phyloP scores from a whole-genome alignment of 2,113 vertebrate species.

The Syngnathoides biaculeatus region DNA sequence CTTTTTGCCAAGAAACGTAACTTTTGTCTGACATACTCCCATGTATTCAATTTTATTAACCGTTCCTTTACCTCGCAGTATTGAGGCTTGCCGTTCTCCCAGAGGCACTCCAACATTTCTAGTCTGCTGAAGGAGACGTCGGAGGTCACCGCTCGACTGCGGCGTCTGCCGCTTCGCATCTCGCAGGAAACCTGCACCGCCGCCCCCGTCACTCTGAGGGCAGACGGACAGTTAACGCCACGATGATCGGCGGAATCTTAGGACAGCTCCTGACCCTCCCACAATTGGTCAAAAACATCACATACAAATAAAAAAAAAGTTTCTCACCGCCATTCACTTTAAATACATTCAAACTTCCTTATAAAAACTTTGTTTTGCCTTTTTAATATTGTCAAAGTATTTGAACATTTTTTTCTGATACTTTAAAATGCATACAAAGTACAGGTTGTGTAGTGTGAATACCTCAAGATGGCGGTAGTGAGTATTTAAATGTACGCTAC shows the following conservation, averaged over 20 bases:
- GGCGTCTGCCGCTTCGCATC: conserved; percentile 67
- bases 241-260: neutral
- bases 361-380: neutral
- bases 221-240: neutral
- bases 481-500: too few relatives aligned
- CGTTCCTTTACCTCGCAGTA: conserved; percentile 79
- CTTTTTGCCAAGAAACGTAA: neutral
- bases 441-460: too few relatives aligned
- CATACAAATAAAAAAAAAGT: neutral
- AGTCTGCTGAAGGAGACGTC: conserved; percentile 84
- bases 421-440: too few relatives aligned
- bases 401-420: too few relatives aligned
- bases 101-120: conserved; percentile 85
- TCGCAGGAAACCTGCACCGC: conserved; percentile 82
- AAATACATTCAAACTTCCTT: neutral
- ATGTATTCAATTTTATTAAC: neutral
- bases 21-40: neutral
- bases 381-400: too few relatives aligned
- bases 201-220: conserved; percentile 76
- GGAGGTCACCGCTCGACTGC: conserved; percentile 63
- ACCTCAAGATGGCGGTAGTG: too few relatives aligned
- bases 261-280: neutral
- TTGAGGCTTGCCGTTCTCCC: conserved; percentile 67
- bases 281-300: neutral
- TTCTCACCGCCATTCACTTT: neutral